Evolutionary conservation across 2,113 vertebrate genomes (phyloP).

Genomic region (Anolis carolinensis): DNA sequence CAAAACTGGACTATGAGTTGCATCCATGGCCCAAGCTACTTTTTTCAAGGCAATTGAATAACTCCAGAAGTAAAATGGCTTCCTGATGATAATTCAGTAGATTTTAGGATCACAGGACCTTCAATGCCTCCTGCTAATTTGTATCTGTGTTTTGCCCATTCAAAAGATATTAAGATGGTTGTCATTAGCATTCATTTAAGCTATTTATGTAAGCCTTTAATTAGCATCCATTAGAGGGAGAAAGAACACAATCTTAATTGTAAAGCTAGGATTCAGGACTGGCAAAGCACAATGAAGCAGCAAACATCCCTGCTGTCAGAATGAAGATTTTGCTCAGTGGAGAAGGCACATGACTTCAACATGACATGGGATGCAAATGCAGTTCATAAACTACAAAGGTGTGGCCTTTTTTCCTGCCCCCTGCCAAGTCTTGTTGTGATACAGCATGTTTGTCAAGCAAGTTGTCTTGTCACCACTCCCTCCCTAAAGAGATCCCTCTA

Average conservation of each 20-base stretch:
- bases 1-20: background rate
- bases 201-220: background rate
- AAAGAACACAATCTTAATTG: background rate
- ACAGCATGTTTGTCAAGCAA: background rate
- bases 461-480: background rate
- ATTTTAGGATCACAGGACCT: background rate
- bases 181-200: background rate
- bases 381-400: background rate
- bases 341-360: accelerated
- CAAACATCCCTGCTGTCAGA: background rate
- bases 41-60: background rate
- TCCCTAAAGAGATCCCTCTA: background rate
- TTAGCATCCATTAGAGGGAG: background rate
- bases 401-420: background rate
- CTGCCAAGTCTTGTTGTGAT: background rate
- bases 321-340: background rate
- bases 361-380: accelerated
- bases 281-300: background rate
- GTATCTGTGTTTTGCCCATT: background rate
- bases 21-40: background rate
- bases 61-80: background rate
- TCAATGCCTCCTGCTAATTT: background rate
- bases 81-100: background rate
- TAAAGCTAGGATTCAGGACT: background rate
- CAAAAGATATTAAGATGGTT: background rate